A percentile compares a stretch with the other conserved stretches of the same genome.
Conservation (phyloP, 2,797 vertebrate genomes). For the Anguilla pacifica region DNA sequence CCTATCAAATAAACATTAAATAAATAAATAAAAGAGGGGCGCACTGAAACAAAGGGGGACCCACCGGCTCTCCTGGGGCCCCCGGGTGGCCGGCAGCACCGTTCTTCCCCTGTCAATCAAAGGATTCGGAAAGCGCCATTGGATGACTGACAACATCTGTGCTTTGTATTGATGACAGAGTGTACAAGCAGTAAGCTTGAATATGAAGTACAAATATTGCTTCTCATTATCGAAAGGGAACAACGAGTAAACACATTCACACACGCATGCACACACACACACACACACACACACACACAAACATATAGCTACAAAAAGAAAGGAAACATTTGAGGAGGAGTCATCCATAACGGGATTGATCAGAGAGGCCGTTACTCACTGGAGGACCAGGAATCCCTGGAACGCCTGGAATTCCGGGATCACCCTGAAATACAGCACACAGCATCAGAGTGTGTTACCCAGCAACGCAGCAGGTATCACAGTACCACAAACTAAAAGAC, state of each 20-base stretch:
- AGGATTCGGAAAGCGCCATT: conserved; percentile 39
- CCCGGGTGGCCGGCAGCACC: conserved; percentile 84
- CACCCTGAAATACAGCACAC: conserved; percentile 79
- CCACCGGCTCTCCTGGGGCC: conserved; percentile 91
- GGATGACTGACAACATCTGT: background rate
- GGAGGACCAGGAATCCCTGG: conserved; percentile 76
- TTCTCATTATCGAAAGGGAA: background rate
- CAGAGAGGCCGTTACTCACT: conserved; percentile 72
- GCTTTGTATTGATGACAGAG: background rate
- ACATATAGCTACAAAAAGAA: background rate
- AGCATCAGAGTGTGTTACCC: background rate
- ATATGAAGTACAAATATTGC: background rate
- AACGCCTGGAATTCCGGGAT: conserved; percentile 81
- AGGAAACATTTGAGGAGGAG: no score
- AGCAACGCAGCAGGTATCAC: background rate
- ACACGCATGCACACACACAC: background rate
- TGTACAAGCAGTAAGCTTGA: background rate
- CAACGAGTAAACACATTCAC: background rate
- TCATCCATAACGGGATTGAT: background rate
- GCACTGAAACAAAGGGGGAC: conserved; percentile 47
- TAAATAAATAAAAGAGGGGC: background rate
- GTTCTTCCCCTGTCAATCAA: conserved; percentile 84
- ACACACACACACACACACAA: background rate
- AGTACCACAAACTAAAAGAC: background rate
- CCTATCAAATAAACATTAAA: no score